A percentile compares a stretch with the other conserved stretches of the same genome.
These are phyloP conservation scores for Ophion ellenae DNA, from an alignment of 2,888 invertebrate genomes.

Conservation along the genomic window DNA sequence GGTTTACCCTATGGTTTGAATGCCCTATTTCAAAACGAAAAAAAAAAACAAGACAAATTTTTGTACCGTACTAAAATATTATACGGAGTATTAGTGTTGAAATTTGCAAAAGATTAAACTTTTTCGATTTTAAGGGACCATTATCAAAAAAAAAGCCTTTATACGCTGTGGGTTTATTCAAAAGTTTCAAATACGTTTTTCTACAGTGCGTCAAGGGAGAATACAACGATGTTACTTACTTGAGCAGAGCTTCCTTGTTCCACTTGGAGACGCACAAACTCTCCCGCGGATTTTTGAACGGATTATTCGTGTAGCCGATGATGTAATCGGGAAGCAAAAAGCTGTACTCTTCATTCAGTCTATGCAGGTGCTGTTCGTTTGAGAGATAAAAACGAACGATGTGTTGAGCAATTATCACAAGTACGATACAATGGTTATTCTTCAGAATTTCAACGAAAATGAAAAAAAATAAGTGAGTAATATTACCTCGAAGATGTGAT, in stretches of 20 bases:
- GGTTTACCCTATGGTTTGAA: too few relatives aligned
- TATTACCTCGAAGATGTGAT: slow-evolving; percentile 86
- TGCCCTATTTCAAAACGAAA: too few relatives aligned
- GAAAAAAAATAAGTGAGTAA: slow-evolving; percentile 27
- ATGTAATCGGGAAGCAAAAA: slow-evolving; percentile 89
- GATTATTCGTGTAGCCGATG: slow-evolving; percentile 88
- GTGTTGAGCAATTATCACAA: neutral
- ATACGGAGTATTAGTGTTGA: neutral
- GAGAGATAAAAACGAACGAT: neutral
- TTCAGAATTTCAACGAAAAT: neutral
- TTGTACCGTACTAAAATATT: too few relatives aligned
- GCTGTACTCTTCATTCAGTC: slow-evolving; percentile 84
- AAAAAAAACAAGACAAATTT: too few relatives aligned
- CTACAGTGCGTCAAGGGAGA: neutral
- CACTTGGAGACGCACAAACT: slow-evolving; percentile 85
- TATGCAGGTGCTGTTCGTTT: slow-evolving; percentile 72
- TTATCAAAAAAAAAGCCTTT: neutral
- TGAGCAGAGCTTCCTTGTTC: slow-evolving; percentile 85
- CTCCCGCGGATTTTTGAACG: slow-evolving; percentile 86
- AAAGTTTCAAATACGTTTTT: neutral
- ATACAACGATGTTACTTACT: slow-evolving; percentile 76
- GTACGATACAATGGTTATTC: neutral
- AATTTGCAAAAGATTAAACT: neutral
- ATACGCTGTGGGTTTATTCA: neutral
- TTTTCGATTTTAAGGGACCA: neutral